phyloP scores from a whole-genome alignment of 2,888 invertebrate species.

The Caenorhabditis japonica region DNA sequence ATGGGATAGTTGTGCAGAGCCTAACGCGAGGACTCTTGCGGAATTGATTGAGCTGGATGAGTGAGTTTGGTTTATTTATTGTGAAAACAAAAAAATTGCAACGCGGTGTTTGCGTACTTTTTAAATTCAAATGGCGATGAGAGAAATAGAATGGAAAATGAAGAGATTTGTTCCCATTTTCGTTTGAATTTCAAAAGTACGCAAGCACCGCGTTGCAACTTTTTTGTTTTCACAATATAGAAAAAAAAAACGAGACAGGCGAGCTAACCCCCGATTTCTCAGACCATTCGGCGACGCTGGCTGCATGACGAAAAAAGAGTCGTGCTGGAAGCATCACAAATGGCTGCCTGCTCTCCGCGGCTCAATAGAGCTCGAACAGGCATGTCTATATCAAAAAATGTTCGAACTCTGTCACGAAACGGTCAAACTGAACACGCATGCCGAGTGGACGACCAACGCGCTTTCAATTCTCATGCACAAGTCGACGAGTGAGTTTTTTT shows the following conservation, averaged over 20 bases:
- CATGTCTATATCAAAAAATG: slow-evolving; percentile 54
- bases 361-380: slow-evolving; percentile 63
- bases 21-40: slow-evolving; percentile 11
- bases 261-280: slow-evolving; percentile 14
- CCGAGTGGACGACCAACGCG: slow-evolving; percentile 22
- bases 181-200: too few species aligned
- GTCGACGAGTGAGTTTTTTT: slow-evolving; percentile 20
- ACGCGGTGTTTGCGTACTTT: too few species aligned
- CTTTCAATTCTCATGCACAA: slow-evolving; percentile 24
- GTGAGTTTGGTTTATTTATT: slow-evolving; percentile 16
- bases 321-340: slow-evolving; percentile 61
- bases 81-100: not conserved
- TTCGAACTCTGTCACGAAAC: slow-evolving; percentile 60
- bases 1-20: slow-evolving; percentile 24
- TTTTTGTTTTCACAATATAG: too few species aligned
- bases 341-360: slow-evolving; percentile 66
- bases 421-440: not conserved
- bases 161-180: too few species aligned
- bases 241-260: too few species aligned
- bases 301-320: slow-evolving; percentile 55
- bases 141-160: too few species aligned
- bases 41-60: slow-evolving; percentile 36
- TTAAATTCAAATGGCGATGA: too few species aligned
- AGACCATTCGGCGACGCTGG: slow-evolving; percentile 58
- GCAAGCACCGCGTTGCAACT: too few species aligned